Conservation (phyloP, 2,113 vertebrate genomes). For the Corvus hawaiiensis region DNA sequence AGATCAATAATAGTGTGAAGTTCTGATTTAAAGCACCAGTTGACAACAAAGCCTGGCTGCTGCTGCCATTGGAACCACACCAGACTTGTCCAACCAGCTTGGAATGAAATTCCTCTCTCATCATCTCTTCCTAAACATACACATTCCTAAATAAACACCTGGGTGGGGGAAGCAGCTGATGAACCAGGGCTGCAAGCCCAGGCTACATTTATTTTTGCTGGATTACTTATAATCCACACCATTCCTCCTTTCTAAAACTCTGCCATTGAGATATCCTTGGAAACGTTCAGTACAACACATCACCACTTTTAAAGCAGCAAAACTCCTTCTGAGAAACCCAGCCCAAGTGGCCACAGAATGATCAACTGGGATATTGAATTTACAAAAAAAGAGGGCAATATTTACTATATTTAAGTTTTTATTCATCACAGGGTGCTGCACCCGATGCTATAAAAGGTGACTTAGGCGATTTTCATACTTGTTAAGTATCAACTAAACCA, state of each 20-base stretch:
- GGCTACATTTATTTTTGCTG: slow-evolving; percentile 64
- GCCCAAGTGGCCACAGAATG: not conserved
- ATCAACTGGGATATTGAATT: not conserved
- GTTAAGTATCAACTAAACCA: not conserved
- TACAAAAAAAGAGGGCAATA: not conserved
- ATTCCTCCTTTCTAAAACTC: slow-evolving; percentile 48
- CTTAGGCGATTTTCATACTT: not conserved
- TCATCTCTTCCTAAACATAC: slow-evolving; percentile 12
- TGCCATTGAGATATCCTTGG: slow-evolving; percentile 10
- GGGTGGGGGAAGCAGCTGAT: slow-evolving; percentile 57
- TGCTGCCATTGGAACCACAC: slow-evolving; percentile 12
- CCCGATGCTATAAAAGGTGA: not conserved
- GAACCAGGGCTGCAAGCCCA: slow-evolving; percentile 59
- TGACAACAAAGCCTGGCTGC: slow-evolving; percentile 28
- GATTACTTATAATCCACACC: slow-evolving; percentile 61
- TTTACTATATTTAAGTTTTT: not conserved
- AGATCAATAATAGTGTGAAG: slow-evolving; percentile 10
- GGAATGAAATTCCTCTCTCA: slow-evolving; percentile 65
- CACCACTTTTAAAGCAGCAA: not conserved
- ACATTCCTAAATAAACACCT: slow-evolving; percentile 65
- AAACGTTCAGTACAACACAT: slow-evolving; percentile 6
- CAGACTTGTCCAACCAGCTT: slow-evolving; percentile 49
- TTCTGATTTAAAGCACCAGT: slow-evolving; percentile 11
- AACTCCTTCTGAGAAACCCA: not conserved
- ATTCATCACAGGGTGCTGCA: not conserved